Base-by-base conservation (phyloP, 1,140 invertebrate genomes). In the Homalodisca vitripennis region DNA sequence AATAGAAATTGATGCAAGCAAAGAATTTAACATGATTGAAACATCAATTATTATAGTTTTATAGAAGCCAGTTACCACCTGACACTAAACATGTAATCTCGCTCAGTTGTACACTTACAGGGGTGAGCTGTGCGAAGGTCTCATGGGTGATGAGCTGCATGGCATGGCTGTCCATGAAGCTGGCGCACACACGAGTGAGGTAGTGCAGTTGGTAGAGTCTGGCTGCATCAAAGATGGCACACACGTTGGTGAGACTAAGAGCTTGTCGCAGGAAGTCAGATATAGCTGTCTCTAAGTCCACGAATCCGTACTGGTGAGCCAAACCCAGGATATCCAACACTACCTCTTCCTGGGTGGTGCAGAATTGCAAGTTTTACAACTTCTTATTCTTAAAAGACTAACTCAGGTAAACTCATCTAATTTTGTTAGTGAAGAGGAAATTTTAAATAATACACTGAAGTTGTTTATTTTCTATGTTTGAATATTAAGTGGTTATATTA, bases 271-370 rank as follows among this genome's bases (percentile, higher is more conserved):
- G 81, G 82, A 96, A 97, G 76, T 98, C 93, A 0, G 94, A 98
- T 70, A 99, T 94, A 14, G 94, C 88, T 10, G 86, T 81, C 83
- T 98, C 94, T 62, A 99, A 80, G 78, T 98, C 93, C 71, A 88
- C 85, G 83, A 98, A 98, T 34, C 95, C 95, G 84, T 97, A 99
- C 75, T 97, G 91, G 84, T 99, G 94, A 27, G 94, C 92, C 76
- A 99, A 84, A 79, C 87, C 92, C 62, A 97, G 80, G 53, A 94
- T 91, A 77, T 97, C 94, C 67, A 97, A 82, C 41, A 97, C 86
- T 46, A 90, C 86, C 72, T 96, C 93, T 78, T 96, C 93, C 85
- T 87, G 75, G 32, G 72, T n/a, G n/a, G n/a, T n/a, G n/a, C n/a
- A n/a, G n/a, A n/a, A n/a, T n/a, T n/a, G n/a, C n/a, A n/a, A n/a